phyloP scores from a whole-genome alignment of 2,888 invertebrate genomes.

The Diploptera punctata region DNA sequence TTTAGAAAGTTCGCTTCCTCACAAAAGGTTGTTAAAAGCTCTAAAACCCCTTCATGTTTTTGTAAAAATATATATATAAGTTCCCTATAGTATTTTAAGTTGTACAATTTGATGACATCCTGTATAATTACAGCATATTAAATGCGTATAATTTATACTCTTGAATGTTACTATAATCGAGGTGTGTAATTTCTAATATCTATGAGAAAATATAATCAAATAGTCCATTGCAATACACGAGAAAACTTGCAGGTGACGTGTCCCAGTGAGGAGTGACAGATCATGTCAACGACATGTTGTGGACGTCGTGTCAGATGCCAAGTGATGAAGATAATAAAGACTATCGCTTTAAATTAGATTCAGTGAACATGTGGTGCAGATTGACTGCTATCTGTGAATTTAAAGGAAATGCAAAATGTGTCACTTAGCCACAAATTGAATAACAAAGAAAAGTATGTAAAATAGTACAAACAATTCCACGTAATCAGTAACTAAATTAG shows the following conservation, averaged over 20 bases:
- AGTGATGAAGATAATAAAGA: not conserved
- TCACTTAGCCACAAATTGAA: not conserved
- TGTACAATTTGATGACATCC: too few species aligned
- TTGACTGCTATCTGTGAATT: too few species aligned
- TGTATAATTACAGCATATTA: not conserved
- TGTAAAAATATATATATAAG: too few species aligned
- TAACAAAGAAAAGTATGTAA: not conserved
- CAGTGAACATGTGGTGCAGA: not conserved
- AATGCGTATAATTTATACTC: not conserved
- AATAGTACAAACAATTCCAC: constrained; percentile 28
- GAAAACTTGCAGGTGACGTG: not conserved
- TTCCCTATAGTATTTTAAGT: too few species aligned
- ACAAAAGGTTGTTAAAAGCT: too few species aligned
- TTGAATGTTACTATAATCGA: not conserved
- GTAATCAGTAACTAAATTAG: constrained; percentile 25
- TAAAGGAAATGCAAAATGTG: not conserved
- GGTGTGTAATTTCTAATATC: not conserved
- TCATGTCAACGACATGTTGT: too few species aligned
- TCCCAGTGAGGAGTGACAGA: not conserved
- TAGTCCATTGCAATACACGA: not conserved
- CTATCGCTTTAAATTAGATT: not conserved
- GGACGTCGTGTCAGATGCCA: not conserved
- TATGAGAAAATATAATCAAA: not conserved
- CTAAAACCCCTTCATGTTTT: too few species aligned
- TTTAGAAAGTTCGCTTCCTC: too few species aligned